These are phyloP conservation scores for Coenonympha arcania DNA, from an alignment of 2,888 invertebrate species.

Conservation along the genomic window DNA sequence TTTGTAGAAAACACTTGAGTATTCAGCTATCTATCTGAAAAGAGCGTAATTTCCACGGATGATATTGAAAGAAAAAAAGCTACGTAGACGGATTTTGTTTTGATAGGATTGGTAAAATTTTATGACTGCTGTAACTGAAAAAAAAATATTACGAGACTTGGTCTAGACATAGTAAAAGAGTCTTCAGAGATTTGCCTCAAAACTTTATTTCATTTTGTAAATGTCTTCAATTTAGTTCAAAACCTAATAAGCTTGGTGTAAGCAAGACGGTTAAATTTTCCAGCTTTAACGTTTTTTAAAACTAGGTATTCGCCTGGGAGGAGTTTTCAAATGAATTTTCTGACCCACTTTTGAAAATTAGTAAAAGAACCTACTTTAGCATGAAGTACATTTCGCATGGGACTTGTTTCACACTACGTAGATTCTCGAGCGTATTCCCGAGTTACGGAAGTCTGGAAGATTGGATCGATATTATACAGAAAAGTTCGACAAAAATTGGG, in stretches of 20 bases:
- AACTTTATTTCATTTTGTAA: not conserved
- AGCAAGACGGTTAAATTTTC: not conserved
- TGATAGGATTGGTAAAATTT: too few relatives aligned
- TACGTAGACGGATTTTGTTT: too few relatives aligned
- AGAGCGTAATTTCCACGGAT: too few relatives aligned
- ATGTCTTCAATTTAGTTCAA: slow-evolving; percentile 1
- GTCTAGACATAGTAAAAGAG: too few relatives aligned
- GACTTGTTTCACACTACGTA: not conserved
- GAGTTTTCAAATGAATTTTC: slow-evolving; percentile 4
- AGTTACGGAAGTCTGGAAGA: not conserved
- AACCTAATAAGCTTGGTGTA: slow-evolving; percentile 4
- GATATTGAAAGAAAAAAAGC: too few relatives aligned
- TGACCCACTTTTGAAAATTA: slow-evolving; percentile 13
- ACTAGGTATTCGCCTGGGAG: slow-evolving; percentile 8
- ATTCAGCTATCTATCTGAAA: too few relatives aligned
- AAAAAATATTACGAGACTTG: too few relatives aligned
- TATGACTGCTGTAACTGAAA: too few relatives aligned
- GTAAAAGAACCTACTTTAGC: slow-evolving; percentile 1
- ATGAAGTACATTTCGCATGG: not conserved
- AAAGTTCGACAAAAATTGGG: too few relatives aligned
- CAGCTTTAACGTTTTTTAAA: slow-evolving; percentile 8
- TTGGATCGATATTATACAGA: not conserved
- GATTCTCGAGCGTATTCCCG: not conserved
- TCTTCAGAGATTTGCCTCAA: too few relatives aligned
- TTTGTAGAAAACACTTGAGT: too few relatives aligned